Evolutionary conservation across 2,113 vertebrate genomes (phyloP).

Genomic region (Anoura caudifer): DNA sequence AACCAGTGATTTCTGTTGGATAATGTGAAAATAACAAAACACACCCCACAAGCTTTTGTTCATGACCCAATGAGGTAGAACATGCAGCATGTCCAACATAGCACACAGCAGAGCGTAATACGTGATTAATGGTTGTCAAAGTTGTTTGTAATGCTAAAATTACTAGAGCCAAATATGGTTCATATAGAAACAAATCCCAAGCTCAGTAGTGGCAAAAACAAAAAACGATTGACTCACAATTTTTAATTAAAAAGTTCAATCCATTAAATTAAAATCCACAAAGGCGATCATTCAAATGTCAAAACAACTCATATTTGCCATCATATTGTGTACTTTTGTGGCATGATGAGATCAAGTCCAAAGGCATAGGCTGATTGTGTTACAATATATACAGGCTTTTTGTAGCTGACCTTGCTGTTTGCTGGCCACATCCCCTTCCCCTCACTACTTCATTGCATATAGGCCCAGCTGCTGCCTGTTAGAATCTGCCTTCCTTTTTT

Average conservation of each 20-base stretch:
- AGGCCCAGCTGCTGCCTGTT: background rate
- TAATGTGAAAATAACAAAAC: background rate
- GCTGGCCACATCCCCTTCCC: background rate
- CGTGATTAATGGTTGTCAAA: background rate
- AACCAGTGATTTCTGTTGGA: background rate
- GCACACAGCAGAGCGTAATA: background rate
- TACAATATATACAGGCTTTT: background rate
- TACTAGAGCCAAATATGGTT: background rate
- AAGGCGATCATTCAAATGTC: background rate
- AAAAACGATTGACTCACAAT: background rate
- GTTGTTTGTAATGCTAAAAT: background rate
- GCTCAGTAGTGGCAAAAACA: background rate
- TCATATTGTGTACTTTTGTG: background rate
- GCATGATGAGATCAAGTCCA: background rate
- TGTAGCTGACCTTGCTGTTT: background rate
- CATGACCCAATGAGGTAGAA: background rate
- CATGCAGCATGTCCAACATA: background rate
- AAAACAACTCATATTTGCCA: background rate
- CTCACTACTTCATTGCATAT: background rate
- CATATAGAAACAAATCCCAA: background rate
- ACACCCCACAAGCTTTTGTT: background rate
- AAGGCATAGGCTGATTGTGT: background rate
- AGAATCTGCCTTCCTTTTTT: background rate
- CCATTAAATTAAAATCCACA: background rate
- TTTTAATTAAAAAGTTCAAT: background rate